Percentiles rank a stretch among this genome's conserved stretches.
phyloP scores from a whole-genome alignment of 37 sponge, comb jelly and placozoan genomes.

The Bolinopsis microptera region DNA sequence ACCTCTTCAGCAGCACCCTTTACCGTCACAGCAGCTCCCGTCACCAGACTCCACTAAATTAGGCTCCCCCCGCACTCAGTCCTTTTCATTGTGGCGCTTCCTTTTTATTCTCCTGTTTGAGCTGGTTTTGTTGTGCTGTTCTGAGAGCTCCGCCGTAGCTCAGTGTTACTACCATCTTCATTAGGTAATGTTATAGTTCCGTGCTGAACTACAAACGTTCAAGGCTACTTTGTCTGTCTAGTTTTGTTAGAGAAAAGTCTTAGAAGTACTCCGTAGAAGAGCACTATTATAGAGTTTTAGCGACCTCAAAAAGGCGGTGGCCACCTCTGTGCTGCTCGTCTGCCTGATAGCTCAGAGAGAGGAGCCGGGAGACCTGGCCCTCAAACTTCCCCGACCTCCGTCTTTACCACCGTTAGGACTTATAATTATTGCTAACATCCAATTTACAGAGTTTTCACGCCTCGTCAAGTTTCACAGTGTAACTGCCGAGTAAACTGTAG shows the following conservation, averaged over 20 bases:
- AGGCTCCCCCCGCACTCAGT: too few species aligned
- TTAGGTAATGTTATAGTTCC: background rate
- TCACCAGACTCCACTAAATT: too few species aligned
- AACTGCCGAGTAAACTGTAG: too few species aligned
- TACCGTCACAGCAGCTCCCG: too few species aligned
- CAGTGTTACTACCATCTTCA: background rate
- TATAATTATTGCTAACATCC: background rate
- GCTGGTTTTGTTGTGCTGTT: background rate
- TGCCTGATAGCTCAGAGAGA: too few species aligned
- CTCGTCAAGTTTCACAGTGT: background rate
- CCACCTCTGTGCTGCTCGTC: background rate
- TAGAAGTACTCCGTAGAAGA: background rate
- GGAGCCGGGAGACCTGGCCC: background rate
- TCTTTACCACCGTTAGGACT: background rate
- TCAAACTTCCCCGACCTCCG: background rate
- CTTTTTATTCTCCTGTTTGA: background rate
- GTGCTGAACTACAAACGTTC: background rate
- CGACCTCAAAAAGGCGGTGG: background rate
- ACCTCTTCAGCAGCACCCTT: background rate
- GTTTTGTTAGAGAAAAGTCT: background rate
- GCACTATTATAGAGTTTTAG: background rate
- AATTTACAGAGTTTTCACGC: background rate
- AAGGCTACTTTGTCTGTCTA: background rate
- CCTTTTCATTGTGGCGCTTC: too few species aligned
- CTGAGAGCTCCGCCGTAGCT: background rate